These are phyloP conservation scores for Drosophila paulistorum DNA, from an alignment of 1,140 invertebrate genomes.

Conservation along the genomic window DNA sequence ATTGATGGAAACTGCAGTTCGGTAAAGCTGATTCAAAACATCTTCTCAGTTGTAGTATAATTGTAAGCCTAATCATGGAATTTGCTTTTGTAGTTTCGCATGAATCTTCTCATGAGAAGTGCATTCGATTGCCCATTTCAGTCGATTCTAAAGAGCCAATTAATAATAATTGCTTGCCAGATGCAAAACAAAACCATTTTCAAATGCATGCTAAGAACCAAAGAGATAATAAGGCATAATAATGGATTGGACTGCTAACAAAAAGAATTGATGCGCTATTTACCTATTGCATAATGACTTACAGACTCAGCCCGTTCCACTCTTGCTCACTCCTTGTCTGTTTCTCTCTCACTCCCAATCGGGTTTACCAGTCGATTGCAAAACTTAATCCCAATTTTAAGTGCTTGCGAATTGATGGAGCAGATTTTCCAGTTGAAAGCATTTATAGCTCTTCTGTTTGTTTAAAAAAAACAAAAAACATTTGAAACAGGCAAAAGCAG, in stretches of 20 bases:
- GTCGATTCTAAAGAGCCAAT: constrained; percentile 67
- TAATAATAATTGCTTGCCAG: constrained; percentile 81
- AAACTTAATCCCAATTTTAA: constrained; percentile 9
- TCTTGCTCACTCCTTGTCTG: not conserved
- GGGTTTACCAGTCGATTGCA: not conserved
- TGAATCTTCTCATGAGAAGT: too few species aligned
- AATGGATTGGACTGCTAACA: constrained; percentile 35
- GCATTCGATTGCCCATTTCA: constrained; percentile 42
- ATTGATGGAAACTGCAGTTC: too few species aligned
- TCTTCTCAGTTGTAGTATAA: too few species aligned
- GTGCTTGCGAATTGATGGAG: constrained; percentile 45
- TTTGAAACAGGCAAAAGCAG: too few species aligned
- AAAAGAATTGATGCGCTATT: constrained; percentile 10
- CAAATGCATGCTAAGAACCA: not conserved
- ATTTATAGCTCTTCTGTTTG: not conserved
- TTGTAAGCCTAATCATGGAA: too few species aligned
- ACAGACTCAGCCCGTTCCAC: too few species aligned
- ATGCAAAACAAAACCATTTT: constrained; percentile 56
- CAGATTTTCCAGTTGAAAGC: constrained; percentile 65
- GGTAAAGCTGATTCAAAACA: too few species aligned
- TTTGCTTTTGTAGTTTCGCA: too few species aligned
- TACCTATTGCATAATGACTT: constrained; percentile 59
- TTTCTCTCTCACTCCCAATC: not conserved
- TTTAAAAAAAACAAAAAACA: not conserved
- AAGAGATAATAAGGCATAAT: constrained; percentile 29